These are phyloP conservation scores for Rhysida immarginata DNA, from an alignment of 1,140 invertebrate species.

Conservation along the genomic window DNA sequence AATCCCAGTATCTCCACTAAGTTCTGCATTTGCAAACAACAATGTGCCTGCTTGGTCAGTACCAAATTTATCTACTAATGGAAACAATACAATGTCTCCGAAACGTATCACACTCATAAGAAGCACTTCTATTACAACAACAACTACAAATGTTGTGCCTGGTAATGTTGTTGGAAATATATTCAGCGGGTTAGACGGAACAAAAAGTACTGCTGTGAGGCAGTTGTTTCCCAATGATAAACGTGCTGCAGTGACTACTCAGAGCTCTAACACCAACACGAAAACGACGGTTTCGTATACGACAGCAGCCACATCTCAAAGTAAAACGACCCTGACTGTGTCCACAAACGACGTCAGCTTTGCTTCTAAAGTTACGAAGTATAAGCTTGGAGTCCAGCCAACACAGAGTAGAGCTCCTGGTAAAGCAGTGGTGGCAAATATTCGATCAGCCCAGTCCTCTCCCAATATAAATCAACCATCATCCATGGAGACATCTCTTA, in stretches of 20 bases:
- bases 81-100: not conserved
- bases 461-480: constrained; percentile 2
- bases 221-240: constrained; percentile 21
- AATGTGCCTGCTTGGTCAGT: constrained; percentile 15
- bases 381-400: constrained; percentile 37
- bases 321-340: constrained; percentile 24
- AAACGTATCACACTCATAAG: not conserved
- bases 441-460: not conserved
- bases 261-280: constrained; percentile 30
- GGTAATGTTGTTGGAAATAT: not conserved
- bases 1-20: not conserved
- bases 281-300: constrained; percentile 46
- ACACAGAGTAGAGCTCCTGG: not conserved
- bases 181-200: too few relatives aligned
- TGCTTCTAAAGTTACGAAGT: constrained; percentile 29
- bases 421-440: not conserved
- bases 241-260: not conserved
- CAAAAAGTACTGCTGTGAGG: constrained; percentile 18
- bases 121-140: constrained; percentile 5
- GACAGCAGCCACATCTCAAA: constrained; percentile 25
- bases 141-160: too few relatives aligned
- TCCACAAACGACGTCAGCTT: constrained; percentile 31
- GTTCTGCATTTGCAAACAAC: constrained; percentile 12
- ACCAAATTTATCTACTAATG: constrained; percentile 3
- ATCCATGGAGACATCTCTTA: not conserved